Conservation (phyloP, 30 jellyfish, hydroid and myxozoan genomes). For the Rhopilema esculentum region DNA sequence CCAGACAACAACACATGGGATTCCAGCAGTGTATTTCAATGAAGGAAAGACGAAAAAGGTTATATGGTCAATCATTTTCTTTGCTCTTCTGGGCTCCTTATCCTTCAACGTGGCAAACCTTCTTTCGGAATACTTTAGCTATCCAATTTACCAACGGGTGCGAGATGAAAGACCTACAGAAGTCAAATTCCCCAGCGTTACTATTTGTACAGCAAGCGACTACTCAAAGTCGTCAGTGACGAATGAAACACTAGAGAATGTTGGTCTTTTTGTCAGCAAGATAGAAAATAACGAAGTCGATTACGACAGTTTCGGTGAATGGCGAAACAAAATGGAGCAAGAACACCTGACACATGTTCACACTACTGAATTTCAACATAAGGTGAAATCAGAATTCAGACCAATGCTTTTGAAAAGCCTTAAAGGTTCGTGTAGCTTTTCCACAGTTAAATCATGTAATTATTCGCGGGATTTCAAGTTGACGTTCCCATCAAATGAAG, state of each 20-base stretch:
- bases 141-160: conserved; percentile 51
- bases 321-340: conserved; percentile 51
- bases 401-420: conserved; percentile 39
- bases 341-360: conserved; percentile 45
- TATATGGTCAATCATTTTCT: conserved; percentile 38
- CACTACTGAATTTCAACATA: conserved; percentile 43
- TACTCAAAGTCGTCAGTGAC: conserved; percentile 62
- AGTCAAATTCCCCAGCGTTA: conserved; percentile 56
- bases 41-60: conserved; percentile 41
- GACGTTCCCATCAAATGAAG: conserved; percentile 66
- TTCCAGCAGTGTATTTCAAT: conserved; percentile 60
- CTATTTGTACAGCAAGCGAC: conserved; percentile 71
- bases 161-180: conserved; percentile 41
- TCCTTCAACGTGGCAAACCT: conserved; percentile 32
- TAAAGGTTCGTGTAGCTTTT: conserved; percentile 56
- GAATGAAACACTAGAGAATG: conserved; percentile 17
- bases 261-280: conserved; percentile 6
- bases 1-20: conserved; percentile 60
- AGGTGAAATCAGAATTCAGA: conserved; percentile 45
- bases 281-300: conserved; percentile 26
- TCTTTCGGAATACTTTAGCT: conserved; percentile 12
- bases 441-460: conserved; percentile 49
- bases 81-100: conserved; percentile 1
- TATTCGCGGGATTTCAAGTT: conserved; percentile 37
- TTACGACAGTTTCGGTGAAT: conserved; percentile 31